Base-by-base conservation (phyloP, 2,888 invertebrate species). In the Biston betularia region DNA sequence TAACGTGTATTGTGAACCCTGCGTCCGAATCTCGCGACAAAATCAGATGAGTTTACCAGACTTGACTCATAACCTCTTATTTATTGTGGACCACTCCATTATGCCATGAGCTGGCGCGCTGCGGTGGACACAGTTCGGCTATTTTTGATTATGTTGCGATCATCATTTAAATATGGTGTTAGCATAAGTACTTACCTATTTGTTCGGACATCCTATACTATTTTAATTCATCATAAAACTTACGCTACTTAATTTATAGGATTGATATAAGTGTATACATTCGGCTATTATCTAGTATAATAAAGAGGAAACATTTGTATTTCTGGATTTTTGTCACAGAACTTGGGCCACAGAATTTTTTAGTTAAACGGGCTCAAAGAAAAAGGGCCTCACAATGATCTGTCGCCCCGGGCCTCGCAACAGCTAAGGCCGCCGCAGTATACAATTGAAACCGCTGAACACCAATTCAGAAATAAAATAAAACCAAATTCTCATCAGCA, bases 61-160 rank as follows among this genome's bases (percentile, higher is more conserved):
- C 75, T 79, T 81, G 85, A 84, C 82, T 85, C 85, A 77, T 79
- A 79, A 76, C 78, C 70, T 73, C 70, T 83, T 86, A 86, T 89
- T 88, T 88, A 89, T 88, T 65, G 79, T 66, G 73, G 75, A 75
- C 68, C 85, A 89, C 82, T 89, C 83, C 86, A 88, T 89, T 89
- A 82, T 81, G 24, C 49, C 14, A 48, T 48, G 57, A 40, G 54
- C 54, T 7, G 24, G 40, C 54, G 2, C 2, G 0, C n/a, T 55
- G n/a, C 56, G 45, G 45, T 69, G 75, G 71, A 74, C 79, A 75
- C 79, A 75, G 74, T 77, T 75, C 59, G 69, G 70, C 70, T 75
- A 69, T 75, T 70, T 73, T 55, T 71, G 62, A 74, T 71, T 55
- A 63, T 68, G 62, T 62, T 45, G 59, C 55, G 49, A 68, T 59